Evolutionary conservation across 2,797 vertebrate species (phyloP).

Genomic region (Mus spretus): DNA sequence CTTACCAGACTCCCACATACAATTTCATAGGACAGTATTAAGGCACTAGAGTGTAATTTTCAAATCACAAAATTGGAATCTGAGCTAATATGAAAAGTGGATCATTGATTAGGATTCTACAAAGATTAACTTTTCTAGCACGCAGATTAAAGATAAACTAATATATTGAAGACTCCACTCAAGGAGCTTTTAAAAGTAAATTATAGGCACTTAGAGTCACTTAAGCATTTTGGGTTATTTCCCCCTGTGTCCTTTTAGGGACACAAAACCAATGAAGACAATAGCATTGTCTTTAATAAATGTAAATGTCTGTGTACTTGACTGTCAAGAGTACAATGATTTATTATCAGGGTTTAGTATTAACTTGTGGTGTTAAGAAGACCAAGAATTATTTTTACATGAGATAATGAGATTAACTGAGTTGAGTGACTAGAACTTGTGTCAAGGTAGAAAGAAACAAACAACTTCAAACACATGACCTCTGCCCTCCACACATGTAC

Average conservation of each 20-base stretch:
- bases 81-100: neutral
- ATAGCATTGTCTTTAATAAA: slow-evolving; percentile 34
- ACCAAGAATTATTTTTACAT: slow-evolving; percentile 17
- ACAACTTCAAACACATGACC: neutral
- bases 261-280: neutral
- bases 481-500: neutral
- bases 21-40: slow-evolving; percentile 2
- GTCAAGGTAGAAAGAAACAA: neutral
- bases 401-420: neutral
- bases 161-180: neutral
- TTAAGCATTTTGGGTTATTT: neutral
- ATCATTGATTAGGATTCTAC: neutral
- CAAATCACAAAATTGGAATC: neutral
- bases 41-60: neutral
- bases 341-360: slow-evolving; percentile 3
- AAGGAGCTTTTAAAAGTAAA: neutral
- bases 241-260: neutral
- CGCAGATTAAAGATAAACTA: slow-evolving; percentile 10
- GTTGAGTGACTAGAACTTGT: neutral
- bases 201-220: neutral
- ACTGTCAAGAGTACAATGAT: neutral
- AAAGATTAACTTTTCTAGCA: slow-evolving; percentile 4
- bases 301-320: neutral
- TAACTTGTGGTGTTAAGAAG: slow-evolving; percentile 3
- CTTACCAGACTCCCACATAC: neutral